Evolutionary conservation across 2,797 vertebrate species (phyloP), one percentile per base, ranked within the genome.

Genomic region (Thamnophis elegans): DNA sequence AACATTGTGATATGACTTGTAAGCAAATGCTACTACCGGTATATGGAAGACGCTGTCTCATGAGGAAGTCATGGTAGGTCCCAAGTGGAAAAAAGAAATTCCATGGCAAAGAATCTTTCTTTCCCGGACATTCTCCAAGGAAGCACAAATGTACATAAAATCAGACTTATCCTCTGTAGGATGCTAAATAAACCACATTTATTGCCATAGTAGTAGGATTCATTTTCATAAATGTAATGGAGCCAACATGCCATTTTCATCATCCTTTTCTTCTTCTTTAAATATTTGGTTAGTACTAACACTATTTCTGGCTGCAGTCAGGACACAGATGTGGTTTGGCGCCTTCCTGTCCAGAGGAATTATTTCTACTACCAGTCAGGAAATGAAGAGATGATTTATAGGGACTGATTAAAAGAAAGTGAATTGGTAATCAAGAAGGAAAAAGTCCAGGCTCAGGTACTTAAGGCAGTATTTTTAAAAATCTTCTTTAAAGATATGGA

Each of bases 61-160:
- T 97, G 96, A 97, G 95, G 95, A 93, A 96, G 96, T 94, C 96
- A 97, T 94, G 96, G 97, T 96, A 97, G 94, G 96, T 95, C 97
- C 96, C 96, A 91, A 94, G 94, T 97, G 96, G 95, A 94, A 92
- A 92, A 95, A 93, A 94, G 93, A 95, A 95, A 94, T 54, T n/a
- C n/a, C 97, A 96, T 58, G 0, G 96, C 94, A 95, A 97, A 97
- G 97, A 97, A 97, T 95, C 94, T 97, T 96, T 92, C 95, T 96
- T 97, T 96, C 97, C 95, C 97, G 95, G 93, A 97, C 97, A 97
- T 94, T 94, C 96, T 97, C 96, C 97, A 97, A 97, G 96, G 97
- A 96, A 97, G 94, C 95, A 96, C 97, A 22, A 96, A 96, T 92
- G 36, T 91, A 94, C 96, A 93, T 96, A 97, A 96, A 97, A 97